Percentiles rank a stretch among this genome's conserved stretches.
Evolutionary conservation across 2,888 invertebrate species (phyloP).

Genomic region (Troides oblongomaculatus): DNA sequence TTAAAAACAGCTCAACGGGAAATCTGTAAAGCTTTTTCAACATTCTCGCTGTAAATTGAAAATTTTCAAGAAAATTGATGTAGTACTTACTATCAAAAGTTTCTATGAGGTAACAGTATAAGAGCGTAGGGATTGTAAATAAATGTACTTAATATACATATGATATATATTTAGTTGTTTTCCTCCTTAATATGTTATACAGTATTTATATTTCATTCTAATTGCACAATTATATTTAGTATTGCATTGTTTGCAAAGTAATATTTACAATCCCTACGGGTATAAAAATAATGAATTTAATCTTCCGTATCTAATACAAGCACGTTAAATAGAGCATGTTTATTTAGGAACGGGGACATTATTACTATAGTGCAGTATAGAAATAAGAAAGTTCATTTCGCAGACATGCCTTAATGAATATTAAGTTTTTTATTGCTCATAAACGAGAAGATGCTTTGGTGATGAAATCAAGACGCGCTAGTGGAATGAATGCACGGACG

Average conservation of each 20-base stretch:
- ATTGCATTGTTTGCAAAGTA: neutral
- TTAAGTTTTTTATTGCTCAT: conserved; percentile 19
- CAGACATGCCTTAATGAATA: conserved; percentile 22
- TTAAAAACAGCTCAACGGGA: too few species aligned
- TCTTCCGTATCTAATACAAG: neutral
- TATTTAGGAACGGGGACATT: neutral
- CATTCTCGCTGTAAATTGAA: neutral
- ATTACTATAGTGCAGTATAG: neutral
- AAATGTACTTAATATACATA: too few species aligned
- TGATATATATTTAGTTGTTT: too few species aligned
- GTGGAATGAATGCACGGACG: conserved; percentile 25
- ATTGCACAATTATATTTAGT: too few species aligned
- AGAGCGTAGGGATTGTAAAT: neutral
- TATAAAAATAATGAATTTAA: neutral
- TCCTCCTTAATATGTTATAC: too few species aligned
- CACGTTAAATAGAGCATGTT: neutral
- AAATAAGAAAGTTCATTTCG: neutral
- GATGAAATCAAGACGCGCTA: conserved; percentile 23
- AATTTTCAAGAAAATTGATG: neutral
- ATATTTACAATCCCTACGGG: too few species aligned
- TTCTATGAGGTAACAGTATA: neutral
- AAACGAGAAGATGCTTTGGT: conserved; percentile 15
- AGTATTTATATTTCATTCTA: too few species aligned
- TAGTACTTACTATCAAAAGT: neutral
- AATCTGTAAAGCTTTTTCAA: too few species aligned